A percentile compares a stretch with the other conserved stretches of the same genome.
Conservation (phyloP, 2,888 invertebrate species). For the Linyphia triangularis region DNA sequence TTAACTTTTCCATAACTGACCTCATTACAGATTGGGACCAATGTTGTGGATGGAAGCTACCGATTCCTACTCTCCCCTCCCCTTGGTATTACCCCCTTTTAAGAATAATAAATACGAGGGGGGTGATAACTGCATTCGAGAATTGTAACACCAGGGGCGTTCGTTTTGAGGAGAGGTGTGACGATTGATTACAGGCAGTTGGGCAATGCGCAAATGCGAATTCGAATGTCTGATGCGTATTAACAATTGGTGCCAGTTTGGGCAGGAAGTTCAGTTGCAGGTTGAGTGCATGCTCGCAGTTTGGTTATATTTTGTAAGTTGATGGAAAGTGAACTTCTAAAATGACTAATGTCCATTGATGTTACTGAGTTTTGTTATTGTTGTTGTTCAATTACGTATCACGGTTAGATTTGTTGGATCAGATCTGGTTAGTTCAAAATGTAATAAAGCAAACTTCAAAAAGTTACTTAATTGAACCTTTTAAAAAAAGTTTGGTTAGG, state of each 20-base stretch:
- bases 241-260: neutral
- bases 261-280: neutral
- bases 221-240: too few species aligned
- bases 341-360: too few species aligned
- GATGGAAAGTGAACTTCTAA: too few species aligned
- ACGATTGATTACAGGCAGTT: conserved; percentile 54
- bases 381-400: too few species aligned
- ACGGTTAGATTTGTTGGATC: too few species aligned
- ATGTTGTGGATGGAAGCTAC: conserved; percentile 46
- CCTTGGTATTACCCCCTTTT: conserved; percentile 26
- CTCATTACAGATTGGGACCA: conserved; percentile 48
- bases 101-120: conserved; percentile 37
- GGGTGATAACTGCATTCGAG: conserved; percentile 40
- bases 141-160: conserved; percentile 66
- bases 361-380: too few species aligned
- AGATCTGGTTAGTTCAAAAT: too few species aligned
- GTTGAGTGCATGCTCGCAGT: too few species aligned
- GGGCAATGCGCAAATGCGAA: conserved; percentile 3
- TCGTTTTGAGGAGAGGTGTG: conserved; percentile 36
- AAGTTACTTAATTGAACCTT: too few species aligned
- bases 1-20: conserved; percentile 65
- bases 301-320: too few species aligned
- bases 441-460: too few species aligned
- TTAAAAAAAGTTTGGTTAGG: too few species aligned
- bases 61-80: conserved; percentile 28